Evolutionary conservation across 1,140 invertebrate species (phyloP).

Genomic region (Drosophila paulistorum): DNA sequence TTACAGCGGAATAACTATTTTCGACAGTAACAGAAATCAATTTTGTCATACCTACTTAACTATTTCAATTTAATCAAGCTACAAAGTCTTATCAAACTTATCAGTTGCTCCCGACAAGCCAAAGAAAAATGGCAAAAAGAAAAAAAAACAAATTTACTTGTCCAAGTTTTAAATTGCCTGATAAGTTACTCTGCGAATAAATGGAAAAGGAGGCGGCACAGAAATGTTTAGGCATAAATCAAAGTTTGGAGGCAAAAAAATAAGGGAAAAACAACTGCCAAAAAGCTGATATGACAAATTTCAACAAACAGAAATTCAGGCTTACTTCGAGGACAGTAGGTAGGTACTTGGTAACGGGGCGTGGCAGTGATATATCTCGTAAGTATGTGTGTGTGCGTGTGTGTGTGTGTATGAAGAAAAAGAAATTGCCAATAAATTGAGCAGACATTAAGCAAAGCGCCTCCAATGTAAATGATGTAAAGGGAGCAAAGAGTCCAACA

Average conservation of each 20-base stretch:
- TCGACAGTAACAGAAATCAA: not conserved
- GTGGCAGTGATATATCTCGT: conserved; percentile 33
- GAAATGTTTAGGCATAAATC: conserved; percentile 48
- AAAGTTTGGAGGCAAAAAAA: conserved; percentile 32
- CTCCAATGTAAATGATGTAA: conserved; percentile 13
- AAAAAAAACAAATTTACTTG: conserved; percentile 21
- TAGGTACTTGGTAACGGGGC: conserved; percentile 7
- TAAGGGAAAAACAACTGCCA: not conserved
- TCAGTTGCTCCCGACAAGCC: conserved; percentile 2
- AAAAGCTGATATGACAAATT: conserved; percentile 71
- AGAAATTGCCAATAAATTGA: conserved; percentile 77
- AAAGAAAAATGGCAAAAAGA: not conserved
- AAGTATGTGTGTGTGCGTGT: not conserved
- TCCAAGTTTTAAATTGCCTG: conserved; percentile 23
- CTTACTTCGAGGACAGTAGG: not conserved
- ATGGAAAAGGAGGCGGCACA: not conserved
- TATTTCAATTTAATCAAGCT: conserved; percentile 17
- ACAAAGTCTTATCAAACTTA: conserved; percentile 22
- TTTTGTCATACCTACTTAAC: not conserved
- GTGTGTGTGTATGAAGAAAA: conserved; percentile 27
- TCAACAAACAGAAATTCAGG: conserved; percentile 15
- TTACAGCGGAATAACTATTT: not conserved
- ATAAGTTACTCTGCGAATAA: conserved; percentile 16
- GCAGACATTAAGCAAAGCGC: conserved; percentile 44
- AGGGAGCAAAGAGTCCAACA: conserved; percentile 43